Conservation (phyloP, 2,888 invertebrate genomes). For the Poecilobothrus nobilitatus region DNA sequence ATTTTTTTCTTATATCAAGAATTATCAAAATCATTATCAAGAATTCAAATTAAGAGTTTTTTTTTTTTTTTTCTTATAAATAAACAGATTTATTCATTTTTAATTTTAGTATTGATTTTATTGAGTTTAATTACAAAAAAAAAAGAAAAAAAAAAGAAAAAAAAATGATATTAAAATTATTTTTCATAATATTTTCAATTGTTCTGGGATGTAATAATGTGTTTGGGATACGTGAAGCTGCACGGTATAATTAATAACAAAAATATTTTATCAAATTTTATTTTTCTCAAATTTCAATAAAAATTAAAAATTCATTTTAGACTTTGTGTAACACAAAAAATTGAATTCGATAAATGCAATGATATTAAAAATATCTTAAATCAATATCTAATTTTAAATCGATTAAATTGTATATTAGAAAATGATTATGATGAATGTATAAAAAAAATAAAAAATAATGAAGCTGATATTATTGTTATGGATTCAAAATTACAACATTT, state of each 20-base stretch:
- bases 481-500: background rate
- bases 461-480: background rate
- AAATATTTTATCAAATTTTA: no score
- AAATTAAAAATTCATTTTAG: background rate
- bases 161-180: background rate
- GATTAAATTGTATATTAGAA: background rate
- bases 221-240: background rate
- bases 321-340: background rate
- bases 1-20: no score
- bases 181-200: background rate
- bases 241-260: no score
- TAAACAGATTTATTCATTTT: no score
- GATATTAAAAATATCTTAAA: background rate
- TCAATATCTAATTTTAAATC: background rate
- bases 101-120: no score
- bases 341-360: background rate
- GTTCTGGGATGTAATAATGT: background rate
- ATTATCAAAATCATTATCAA: no score
- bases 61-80: no score
- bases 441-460: background rate
- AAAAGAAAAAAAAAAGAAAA: no score
- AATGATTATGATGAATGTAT: background rate
- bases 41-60: no score
- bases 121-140: no score
- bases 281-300: no score